Base-by-base conservation (phyloP, 2,888 invertebrate genomes). In the Pandemis cinnamomeana region DNA sequence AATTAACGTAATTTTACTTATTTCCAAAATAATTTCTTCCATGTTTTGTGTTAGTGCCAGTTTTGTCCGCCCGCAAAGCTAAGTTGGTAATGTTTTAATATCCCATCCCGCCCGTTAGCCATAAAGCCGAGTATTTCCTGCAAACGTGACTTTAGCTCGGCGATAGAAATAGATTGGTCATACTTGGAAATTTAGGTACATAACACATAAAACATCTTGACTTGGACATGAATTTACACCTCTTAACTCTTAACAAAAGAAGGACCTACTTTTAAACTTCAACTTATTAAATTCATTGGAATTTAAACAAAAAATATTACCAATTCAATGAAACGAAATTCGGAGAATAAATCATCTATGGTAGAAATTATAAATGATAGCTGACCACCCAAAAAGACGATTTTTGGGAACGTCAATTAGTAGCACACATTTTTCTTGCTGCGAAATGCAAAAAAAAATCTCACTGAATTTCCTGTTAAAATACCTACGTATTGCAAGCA, bases 41-140 rank as follows among this genome's bases (percentile, higher is more conserved):
- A 20, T 27, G 27, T 27, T 20, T 58, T 27, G 58, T 27, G 7
- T 7, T 61, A 42, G n/a, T 61, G 7, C 7, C 10, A 11, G 41
- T 7, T 51, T 66, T 53, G 51, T n/a, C 53, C 41, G 11, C 36
- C 53, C 67, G 67, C 53, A 67, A 41, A 41, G 5, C 11, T 41
- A 53, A 67, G 41, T 67, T 67, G 51, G 67, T 36, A 41, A 42
- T 42, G 61, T 53, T 48, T 46, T 46, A 67, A 48, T 53, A 41
- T 53, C 8, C 46, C 53, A 51, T 67, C n/a, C 46, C 67, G n/a
- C 51, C 67, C 67, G 67, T 67, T 67, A 67, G 15, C 67, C 53
- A 67, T 67, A 67, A 67, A 67, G 53, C 48, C 41, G 13, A 67
- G 67, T 51, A 53, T 67, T 67, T 67, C 67, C 67, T 67, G 67